A percentile compares a stretch with the other conserved stretches of the same genome.
Conservation (phyloP, 2,888 invertebrate species). For the Eristalinus sepulchralis region DNA sequence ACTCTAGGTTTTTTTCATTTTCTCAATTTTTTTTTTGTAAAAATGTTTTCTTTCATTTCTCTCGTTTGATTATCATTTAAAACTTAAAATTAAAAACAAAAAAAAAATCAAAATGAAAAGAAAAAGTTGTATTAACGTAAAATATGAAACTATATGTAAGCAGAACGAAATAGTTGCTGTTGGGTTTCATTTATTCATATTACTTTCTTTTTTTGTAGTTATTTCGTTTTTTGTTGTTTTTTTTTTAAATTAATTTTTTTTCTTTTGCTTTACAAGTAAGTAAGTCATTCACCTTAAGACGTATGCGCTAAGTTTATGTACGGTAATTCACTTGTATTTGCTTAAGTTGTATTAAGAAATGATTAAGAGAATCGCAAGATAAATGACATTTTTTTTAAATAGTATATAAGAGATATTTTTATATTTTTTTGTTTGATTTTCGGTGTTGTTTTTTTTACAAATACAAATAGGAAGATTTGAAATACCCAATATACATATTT, state of each 20-base stretch:
- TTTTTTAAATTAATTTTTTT: not conserved
- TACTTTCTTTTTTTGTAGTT: slow-evolving; percentile 17
- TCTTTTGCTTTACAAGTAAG: not conserved
- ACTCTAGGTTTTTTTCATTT: slow-evolving; percentile 9
- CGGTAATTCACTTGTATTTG: slow-evolving; percentile 36
- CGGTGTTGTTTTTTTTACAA: slow-evolving; percentile 28
- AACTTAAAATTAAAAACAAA: slow-evolving; percentile 50
- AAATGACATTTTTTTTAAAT: slow-evolving; percentile 48
- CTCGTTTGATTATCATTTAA: slow-evolving; percentile 13
- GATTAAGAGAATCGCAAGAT: slow-evolving; percentile 68
- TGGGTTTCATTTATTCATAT: slow-evolving; percentile 1
- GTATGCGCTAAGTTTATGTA: slow-evolving; percentile 47
- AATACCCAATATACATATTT: slow-evolving; percentile 53
- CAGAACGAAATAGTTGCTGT: slow-evolving; percentile 31
- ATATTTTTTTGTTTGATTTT: not conserved
- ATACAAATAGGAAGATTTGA: slow-evolving; percentile 65
- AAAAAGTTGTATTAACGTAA: slow-evolving; percentile 1
- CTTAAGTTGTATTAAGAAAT: slow-evolving; percentile 56
- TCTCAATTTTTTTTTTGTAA: not conserved
- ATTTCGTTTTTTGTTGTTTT: slow-evolving; percentile 4
- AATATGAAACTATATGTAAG: slow-evolving; percentile 13
- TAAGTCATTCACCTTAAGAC: slow-evolving; percentile 69
- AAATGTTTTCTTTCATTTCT: slow-evolving; percentile 18
- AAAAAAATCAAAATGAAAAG: slow-evolving; percentile 27
- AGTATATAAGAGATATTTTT: slow-evolving; percentile 34